Base-by-base conservation (phyloP, 2,797 vertebrate genomes). In the Cygnus olor region DNA sequence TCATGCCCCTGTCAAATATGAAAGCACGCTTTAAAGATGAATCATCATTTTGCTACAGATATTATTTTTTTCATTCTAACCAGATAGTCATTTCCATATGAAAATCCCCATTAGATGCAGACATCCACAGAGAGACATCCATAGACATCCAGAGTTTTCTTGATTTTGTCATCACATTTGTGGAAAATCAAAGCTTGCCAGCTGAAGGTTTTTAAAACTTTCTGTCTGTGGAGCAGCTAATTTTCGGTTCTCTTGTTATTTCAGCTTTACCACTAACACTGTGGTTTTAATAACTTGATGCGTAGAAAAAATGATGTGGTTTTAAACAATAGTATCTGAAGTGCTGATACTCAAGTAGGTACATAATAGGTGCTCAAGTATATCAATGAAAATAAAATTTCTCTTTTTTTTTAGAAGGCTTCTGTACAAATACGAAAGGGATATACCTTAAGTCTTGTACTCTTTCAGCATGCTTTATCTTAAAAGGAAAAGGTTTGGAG, bases 231-330 rank as follows among this genome's bases (percentile, higher is more conserved):
- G 25, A 36, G 32, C 24, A 77, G 45, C 10, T 63, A 10, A n/a
- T 83, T 16, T 21, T 81, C 17, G 15, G 28, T 11, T 49, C 14
- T 54, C 27, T 14, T 60, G 19, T 63, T 84, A 54, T 51, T 89
- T 93, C 32, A 45, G 14, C 45, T 77, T 20, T 76, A 38, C 15
- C 10, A 12, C 51, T 61, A 76, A 44, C 0, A 0, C n/a, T 24
- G 45, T 11, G 0, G 0, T 64, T 82, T 85, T 38, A 69, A 42
- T 74, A 51, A 54, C 34, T 9, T 60, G 7, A 14, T 78, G 73
- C 4, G 14, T 90, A 11, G 36, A 44, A 47, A 80, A 57, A 71
- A 11, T 32, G 17, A 25, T 47, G 14, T 15, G 5, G 42, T 3
- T 84, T 86, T 69, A 45, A 87, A 6, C 68, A 58, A 2, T 30